Percentiles rank a stretch among this genome's conserved stretches.
These are phyloP conservation scores for Adelges cooleyi DNA, from an alignment of 1,140 invertebrate genomes.

Conservation along the genomic window DNA sequence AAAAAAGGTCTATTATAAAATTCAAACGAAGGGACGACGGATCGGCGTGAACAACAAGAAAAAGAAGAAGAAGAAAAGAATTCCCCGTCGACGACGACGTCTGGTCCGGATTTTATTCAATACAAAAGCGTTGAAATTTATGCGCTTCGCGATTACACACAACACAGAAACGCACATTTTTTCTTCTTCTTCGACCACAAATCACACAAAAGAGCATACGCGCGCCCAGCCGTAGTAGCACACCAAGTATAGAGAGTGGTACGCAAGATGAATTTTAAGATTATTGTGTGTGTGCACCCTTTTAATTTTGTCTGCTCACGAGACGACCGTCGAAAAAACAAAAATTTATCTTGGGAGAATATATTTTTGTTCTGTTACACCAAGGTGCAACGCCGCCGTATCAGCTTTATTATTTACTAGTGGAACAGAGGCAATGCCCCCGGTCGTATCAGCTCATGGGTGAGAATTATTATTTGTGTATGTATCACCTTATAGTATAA, in stretches of 20 bases:
- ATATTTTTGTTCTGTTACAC: background rate
- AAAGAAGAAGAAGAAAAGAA: constrained; percentile 6
- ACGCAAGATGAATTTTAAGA: constrained; percentile 26
- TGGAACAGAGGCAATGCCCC: background rate
- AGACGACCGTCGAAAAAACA: too few relatives aligned
- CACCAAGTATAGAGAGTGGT: background rate
- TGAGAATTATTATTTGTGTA: too few relatives aligned
- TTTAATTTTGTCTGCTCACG: background rate
- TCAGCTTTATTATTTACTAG: too few relatives aligned
- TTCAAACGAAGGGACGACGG: background rate
- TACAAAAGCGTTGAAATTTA: constrained; percentile 28
- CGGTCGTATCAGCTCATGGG: too few relatives aligned
- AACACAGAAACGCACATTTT: background rate
- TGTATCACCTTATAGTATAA: background rate
- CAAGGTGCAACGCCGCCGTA: background rate
- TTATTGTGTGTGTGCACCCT: background rate
- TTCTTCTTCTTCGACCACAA: background rate
- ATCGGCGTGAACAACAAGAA: background rate
- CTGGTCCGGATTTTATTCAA: constrained; percentile 26
- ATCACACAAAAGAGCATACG: constrained; percentile 13
- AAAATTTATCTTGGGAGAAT: too few relatives aligned
- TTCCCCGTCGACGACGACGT: constrained; percentile 2
- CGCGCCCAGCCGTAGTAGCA: background rate
- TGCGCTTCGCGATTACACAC: constrained; percentile 23
- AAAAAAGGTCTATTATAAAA: constrained; percentile 22